phyloP scores from a whole-genome alignment of 1,140 invertebrate genomes.

The Bacillus rossius region DNA sequence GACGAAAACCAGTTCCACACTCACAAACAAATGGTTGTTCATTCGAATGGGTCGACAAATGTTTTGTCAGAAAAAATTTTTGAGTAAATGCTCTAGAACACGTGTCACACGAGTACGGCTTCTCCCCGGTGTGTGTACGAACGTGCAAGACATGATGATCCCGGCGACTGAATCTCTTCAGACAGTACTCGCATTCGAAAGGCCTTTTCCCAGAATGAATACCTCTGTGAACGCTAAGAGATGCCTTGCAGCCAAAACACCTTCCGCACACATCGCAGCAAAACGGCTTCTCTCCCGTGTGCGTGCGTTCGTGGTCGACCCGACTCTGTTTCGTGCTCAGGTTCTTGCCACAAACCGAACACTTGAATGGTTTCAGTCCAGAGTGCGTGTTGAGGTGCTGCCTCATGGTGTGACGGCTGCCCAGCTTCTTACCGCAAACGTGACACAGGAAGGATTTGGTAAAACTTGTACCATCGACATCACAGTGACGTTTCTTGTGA shows the following conservation, averaged over 20 bases:
- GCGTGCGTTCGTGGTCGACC: constrained; percentile 50
- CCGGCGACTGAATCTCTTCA: constrained; percentile 53
- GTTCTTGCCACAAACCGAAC: constrained; percentile 42
- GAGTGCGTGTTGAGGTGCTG: no score
- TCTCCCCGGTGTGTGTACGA: constrained; percentile 58
- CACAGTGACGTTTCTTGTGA: no score
- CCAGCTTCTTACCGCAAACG: no score
- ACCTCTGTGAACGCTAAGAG: constrained; percentile 44
- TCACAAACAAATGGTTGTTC: no score
- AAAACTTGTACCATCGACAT: no score
- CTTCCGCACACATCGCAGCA: constrained; percentile 53
- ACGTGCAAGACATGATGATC: constrained; percentile 52
- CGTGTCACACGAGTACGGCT: constrained; percentile 52
- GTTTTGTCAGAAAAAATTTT: constrained; percentile 5
- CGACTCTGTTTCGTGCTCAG: constrained; percentile 47
- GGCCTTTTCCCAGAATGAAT: constrained; percentile 51
- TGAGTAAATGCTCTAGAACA: neutral
- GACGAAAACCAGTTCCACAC: no score
- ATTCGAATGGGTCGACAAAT: neutral
- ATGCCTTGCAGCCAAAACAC: constrained; percentile 50
- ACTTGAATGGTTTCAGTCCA: no score
- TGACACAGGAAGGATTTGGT: no score
- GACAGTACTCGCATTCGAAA: constrained; percentile 54
- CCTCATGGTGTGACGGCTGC: no score
- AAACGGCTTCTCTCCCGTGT: constrained; percentile 55